Evolutionary conservation across 2,797 vertebrate species (phyloP).

Genomic region (Anguilla anguilla): DNA sequence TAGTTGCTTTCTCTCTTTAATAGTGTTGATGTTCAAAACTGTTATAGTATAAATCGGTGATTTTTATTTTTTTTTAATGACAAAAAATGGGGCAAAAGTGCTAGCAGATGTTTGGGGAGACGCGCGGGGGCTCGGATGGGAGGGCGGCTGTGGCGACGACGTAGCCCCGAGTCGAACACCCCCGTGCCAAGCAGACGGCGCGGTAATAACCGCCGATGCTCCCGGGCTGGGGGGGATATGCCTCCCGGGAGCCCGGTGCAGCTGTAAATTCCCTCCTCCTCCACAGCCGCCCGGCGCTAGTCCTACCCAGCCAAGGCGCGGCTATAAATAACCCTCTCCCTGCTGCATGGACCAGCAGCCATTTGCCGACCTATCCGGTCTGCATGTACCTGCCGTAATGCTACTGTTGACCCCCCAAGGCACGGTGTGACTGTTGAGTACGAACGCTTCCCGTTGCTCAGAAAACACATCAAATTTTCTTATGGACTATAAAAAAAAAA

Average conservation of each 20-base stretch:
- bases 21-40: neutral
- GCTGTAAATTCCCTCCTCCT: constrained; percentile 7
- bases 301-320: neutral
- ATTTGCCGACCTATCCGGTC: neutral
- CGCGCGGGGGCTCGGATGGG: neutral
- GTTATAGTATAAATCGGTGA: constrained; percentile 2
- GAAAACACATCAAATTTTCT: neutral
- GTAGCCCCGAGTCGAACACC: neutral
- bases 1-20: neutral
- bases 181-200: constrained; percentile 11
- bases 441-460: neutral
- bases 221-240: neutral
- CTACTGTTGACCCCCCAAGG: neutral
- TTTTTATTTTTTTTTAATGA: neutral
- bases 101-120: constrained; percentile 6
- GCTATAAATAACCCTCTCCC: constrained; percentile 4
- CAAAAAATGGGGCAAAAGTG: constrained; percentile 23
- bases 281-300: neutral
- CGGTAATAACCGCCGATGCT: neutral
- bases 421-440: neutral
- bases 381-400: neutral
- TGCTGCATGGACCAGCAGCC: neutral
- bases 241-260: neutral
- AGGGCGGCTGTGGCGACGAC: neutral
- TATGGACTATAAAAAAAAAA: neutral